Conservation (phyloP, 2,797 vertebrate genomes). For the Linurgus olivaceus region DNA sequence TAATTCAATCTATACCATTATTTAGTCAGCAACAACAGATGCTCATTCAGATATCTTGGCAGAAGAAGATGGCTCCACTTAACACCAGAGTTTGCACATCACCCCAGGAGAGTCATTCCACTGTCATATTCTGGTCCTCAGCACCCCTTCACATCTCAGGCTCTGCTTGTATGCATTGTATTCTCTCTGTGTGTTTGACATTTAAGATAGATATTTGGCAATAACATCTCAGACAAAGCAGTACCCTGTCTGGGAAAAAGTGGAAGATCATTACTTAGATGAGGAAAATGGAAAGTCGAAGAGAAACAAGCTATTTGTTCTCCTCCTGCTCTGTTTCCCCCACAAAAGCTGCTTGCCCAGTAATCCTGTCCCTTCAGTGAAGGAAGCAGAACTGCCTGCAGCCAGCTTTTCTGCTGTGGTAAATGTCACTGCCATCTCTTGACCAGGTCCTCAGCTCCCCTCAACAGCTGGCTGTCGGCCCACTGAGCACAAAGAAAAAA, state of each 20-base stretch:
- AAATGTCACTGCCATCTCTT: slow-evolving; percentile 6
- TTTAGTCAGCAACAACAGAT: neutral
- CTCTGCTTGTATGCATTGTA: neutral
- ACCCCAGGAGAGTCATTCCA: neutral
- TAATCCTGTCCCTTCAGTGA: slow-evolving; percentile 2
- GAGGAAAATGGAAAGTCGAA: slow-evolving; percentile 15
- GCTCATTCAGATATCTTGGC: neutral
- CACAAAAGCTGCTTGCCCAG: neutral
- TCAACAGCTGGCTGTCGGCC: neutral
- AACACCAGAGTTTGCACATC: neutral
- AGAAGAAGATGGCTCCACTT: neutral
- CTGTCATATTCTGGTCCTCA: neutral
- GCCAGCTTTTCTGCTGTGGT: neutral
- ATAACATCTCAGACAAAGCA: slow-evolving; percentile 2
- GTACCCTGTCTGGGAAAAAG: slow-evolving; percentile 11
- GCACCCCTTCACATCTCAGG: neutral
- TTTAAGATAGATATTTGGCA: slow-evolving; percentile 50
- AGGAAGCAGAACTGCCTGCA: slow-evolving; percentile 26
- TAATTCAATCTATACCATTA: neutral
- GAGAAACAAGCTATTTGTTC: neutral
- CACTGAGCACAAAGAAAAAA: accelerated
- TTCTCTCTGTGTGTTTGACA: neutral
- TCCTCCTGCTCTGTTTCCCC: neutral
- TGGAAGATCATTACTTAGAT: slow-evolving; percentile 2
- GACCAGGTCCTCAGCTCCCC: neutral